Conservation (phyloP, 2,797 vertebrate genomes). For the Myripristis murdjan region DNA sequence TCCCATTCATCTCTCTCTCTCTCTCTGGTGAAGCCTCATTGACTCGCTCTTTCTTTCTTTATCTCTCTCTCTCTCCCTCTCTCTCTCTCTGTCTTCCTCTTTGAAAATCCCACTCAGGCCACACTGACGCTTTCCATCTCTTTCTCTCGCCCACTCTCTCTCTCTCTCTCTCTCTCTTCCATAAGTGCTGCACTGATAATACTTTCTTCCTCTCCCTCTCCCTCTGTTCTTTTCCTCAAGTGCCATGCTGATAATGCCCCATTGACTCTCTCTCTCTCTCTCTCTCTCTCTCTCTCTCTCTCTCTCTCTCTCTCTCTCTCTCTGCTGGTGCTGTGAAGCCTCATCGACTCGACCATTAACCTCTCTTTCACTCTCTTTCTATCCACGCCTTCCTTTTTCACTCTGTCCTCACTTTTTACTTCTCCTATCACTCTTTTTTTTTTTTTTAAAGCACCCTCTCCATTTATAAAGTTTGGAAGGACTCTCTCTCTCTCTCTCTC, state of each 20-base stretch:
- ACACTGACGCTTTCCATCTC: neutral
- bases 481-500: neutral
- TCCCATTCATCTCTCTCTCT: neutral
- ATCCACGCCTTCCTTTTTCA: neutral
- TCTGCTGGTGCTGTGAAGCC: too few relatives aligned
- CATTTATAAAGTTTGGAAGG: too few relatives aligned
- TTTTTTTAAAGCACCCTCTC: neutral
- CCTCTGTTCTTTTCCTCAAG: slow-evolving; percentile 30
- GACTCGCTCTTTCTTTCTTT: slow-evolving; percentile 15
- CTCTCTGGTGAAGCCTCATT: slow-evolving; percentile 9
- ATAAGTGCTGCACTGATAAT: slow-evolving; percentile 18
- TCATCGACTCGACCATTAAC: too few relatives aligned
- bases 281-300: neutral
- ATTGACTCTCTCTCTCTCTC: slow-evolving; percentile 1
- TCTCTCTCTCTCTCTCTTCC: slow-evolving; percentile 3
- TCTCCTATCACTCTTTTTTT: neutral
- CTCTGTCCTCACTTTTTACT: too few relatives aligned
- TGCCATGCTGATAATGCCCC: slow-evolving; percentile 18
- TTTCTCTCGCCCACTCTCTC: neutral
- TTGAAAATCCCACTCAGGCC: too few relatives aligned
- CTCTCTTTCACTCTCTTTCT: slow-evolving; percentile 1
- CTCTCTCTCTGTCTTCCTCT: slow-evolving; percentile 12
- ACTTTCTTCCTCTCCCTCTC: slow-evolving; percentile 20
- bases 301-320: slow-evolving; percentile 18
- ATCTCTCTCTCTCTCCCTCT: slow-evolving; percentile 12